Percentiles rank a stretch among this genome's conserved stretches.
These are phyloP conservation scores for Peromyscus melanophrys DNA, from an alignment of 2,797 vertebrate genomes.

Conservation along the genomic window DNA sequence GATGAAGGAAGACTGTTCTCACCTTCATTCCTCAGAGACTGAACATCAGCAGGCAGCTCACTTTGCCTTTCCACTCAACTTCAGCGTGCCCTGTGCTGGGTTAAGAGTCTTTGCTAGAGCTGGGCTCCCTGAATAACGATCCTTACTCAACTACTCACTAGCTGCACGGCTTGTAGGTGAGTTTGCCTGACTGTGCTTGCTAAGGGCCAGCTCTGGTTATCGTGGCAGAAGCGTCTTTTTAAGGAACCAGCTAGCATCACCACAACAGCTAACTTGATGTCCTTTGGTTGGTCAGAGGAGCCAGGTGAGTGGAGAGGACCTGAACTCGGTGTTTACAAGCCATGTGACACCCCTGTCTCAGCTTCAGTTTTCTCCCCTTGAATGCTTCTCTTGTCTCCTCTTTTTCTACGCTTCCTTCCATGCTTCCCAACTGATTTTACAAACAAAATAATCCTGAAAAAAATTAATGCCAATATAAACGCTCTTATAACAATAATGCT, in stretches of 20 bases:
- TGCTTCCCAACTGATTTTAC: constrained; percentile 9
- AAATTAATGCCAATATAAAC: not conserved
- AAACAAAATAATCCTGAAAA: constrained; percentile 10
- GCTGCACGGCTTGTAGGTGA: not conserved
- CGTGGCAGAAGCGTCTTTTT: not conserved
- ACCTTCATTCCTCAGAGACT: not conserved
- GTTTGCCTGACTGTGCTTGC: not conserved
- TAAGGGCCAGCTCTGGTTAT: not conserved
- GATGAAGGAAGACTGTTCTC: not conserved
- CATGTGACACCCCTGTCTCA: not conserved
- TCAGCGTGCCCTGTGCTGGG: not conserved
- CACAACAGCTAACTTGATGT: not conserved
- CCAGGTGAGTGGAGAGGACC: not conserved
- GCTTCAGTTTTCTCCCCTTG: not conserved
- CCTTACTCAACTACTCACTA: accelerated
- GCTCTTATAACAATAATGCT: not conserved
- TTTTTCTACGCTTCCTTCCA: not conserved
- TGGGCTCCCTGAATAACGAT: not conserved
- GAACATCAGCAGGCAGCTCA: not conserved
- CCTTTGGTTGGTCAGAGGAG: not conserved
- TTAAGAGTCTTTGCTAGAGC: not conserved
- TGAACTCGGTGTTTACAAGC: not conserved
- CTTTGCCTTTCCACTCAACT: not conserved
- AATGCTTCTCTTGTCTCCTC: not conserved
- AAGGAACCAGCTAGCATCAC: not conserved